Evolutionary conservation across 2,888 invertebrate genomes (phyloP).

Genomic region (Conus canariensis): DNA sequence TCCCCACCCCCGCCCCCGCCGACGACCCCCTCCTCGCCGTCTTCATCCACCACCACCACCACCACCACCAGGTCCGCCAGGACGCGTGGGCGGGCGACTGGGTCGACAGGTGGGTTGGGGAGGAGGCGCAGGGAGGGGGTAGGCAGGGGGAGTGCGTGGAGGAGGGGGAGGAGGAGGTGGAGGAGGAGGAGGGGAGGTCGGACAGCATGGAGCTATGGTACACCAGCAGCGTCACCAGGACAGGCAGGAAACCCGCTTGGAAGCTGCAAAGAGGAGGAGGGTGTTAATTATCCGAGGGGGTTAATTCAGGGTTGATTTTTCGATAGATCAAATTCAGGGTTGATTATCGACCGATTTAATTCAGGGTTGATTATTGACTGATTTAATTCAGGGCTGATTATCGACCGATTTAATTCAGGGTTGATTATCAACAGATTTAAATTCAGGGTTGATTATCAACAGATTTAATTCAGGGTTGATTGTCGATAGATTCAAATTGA

Average conservation of each 20-base stretch:
- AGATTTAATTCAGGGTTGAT: too few relatives aligned
- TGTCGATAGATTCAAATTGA: too few relatives aligned
- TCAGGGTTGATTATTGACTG: too few relatives aligned
- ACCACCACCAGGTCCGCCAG: background rate
- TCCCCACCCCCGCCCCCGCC: background rate
- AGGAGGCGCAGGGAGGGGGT: background rate
- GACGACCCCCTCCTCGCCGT: background rate
- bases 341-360: too few relatives aligned
- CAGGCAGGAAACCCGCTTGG: slow-evolving; percentile 15
- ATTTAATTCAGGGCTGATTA: too few relatives aligned
- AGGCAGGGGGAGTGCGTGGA: background rate
- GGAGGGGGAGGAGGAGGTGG: background rate
- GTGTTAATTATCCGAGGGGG: too few relatives aligned
- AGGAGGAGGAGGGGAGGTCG: background rate
- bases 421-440: too few relatives aligned
- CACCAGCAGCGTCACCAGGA: slow-evolving; percentile 14
- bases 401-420: too few relatives aligned
- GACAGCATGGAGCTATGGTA: slow-evolving; percentile 34
- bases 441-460: too few relatives aligned
- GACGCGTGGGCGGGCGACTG: background rate
- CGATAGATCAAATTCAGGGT: too few relatives aligned
- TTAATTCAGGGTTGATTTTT: too few relatives aligned
- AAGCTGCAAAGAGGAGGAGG: background rate
- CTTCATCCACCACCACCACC: background rate
- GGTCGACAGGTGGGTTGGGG: background rate